Evolutionary conservation across 2,797 vertebrate species (phyloP).

Genomic region (Scolopax rusticola): DNA sequence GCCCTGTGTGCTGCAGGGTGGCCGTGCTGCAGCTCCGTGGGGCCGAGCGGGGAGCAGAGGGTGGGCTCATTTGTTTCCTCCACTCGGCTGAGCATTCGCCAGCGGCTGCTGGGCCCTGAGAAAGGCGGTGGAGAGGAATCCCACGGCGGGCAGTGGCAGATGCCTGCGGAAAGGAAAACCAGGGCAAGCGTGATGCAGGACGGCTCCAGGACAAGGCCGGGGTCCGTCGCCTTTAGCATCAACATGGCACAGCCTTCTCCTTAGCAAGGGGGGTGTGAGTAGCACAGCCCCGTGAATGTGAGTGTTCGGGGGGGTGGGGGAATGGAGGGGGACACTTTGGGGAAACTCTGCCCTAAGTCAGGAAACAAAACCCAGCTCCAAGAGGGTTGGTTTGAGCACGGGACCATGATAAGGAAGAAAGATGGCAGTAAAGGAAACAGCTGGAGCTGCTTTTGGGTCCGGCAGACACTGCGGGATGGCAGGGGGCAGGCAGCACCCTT

Average conservation of each 20-base stretch:
- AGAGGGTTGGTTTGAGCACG: background rate
- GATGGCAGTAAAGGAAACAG: background rate
- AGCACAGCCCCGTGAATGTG: accelerated
- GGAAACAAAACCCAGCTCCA: background rate
- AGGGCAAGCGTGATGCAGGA: background rate
- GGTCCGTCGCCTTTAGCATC: background rate
- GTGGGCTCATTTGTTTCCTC: slow-evolving; percentile 45
- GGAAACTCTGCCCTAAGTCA: background rate
- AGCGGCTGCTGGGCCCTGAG: background rate
- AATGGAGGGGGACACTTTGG: accelerated
- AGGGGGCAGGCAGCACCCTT: background rate
- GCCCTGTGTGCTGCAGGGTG: accelerated
- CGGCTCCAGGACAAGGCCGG: accelerated
- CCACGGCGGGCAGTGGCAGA: background rate
- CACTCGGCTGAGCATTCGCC: slow-evolving; percentile 5
- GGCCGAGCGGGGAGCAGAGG: background rate
- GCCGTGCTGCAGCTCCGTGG: accelerated
- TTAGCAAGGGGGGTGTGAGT: background rate
- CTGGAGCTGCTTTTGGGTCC: background rate
- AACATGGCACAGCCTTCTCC: accelerated
- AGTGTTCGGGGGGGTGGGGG: accelerated
- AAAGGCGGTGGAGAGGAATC: background rate
- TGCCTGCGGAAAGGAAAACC: background rate
- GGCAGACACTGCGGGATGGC: background rate
- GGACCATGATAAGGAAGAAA: background rate